Evolutionary conservation across 1,140 invertebrate genomes (phyloP), one percentile per base, ranked within the genome.

Genomic region (Thrips palmi): DNA sequence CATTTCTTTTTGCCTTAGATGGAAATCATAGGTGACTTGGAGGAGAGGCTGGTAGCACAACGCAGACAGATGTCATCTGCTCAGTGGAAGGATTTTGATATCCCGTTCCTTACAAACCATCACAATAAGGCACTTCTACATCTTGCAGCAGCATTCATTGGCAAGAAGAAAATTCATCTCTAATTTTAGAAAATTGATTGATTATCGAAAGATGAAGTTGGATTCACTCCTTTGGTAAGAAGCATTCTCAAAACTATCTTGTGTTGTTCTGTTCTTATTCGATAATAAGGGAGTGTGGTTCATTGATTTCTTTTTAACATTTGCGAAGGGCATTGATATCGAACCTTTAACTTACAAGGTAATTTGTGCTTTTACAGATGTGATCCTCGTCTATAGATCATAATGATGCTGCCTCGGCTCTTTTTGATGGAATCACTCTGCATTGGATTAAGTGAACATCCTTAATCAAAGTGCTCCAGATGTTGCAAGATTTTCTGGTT

Each of bases 181-280:
- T 78, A 47, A 67, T 88, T 32, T 59, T 94, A 27, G 84, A 92
- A 96, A 64, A 77, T 94, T 3, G 86, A 94, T 64, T 81, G 87
- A 45, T 65, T 89, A 15, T 77, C 80, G 49, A 74, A 83, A 49
- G 89, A 94, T 58, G 69, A 74, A 45, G 74, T 84, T 46, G 85
- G 86, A 23, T 80, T 74, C 46, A 94, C 88, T 1, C 87, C 91
- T 30, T 62, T 94, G 55, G 84, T 87, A 57, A 57, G 52, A 12
- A 2, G 3, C 34, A 19, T 24, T 47, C 31, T 11, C 39, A n/a
- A 43, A 34, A 44, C 12, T 17, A 11, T n/a, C 11, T 27, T n/a
- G n/a, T n/a, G n/a, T n/a, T n/a, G n/a, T n/a, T n/a, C n/a, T n/a
- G n/a, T n/a, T n/a, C n/a, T n/a, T n/a, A n/a, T n/a, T n/a, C n/a